Evolutionary conservation across 30 jellyfish, hydroid and myxozoan species (phyloP).

Genomic region (Turritopsis dohrnii): DNA sequence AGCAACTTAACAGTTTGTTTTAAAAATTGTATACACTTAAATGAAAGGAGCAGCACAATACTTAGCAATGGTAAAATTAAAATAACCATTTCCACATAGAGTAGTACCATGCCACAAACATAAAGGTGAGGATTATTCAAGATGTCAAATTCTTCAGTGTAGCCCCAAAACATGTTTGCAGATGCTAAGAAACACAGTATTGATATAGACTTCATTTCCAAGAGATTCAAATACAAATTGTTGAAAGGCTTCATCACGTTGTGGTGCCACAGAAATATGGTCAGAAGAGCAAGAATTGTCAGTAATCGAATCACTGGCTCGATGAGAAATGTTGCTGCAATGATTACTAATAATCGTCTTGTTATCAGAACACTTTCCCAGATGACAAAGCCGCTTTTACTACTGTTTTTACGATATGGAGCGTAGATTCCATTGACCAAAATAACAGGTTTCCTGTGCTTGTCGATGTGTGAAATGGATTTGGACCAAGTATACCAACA

Average conservation of each 20-base stretch:
- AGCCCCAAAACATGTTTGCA: not conserved
- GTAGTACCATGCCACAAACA: not conserved
- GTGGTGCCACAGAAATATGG: not conserved
- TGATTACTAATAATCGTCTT: not conserved
- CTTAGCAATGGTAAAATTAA: not conserved
- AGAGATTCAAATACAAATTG: not conserved
- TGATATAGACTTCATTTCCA: not conserved
- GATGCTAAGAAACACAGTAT: not conserved
- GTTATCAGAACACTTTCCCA: not conserved
- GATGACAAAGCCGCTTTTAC: not conserved
- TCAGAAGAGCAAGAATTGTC: not conserved
- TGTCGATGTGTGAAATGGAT: not conserved
- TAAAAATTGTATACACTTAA: not conserved
- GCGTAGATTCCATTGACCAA: not conserved
- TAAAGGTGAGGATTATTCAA: not conserved
- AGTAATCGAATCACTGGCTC: not conserved
- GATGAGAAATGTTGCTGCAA: not conserved
- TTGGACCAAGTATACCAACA: not conserved
- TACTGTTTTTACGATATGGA: not conserved
- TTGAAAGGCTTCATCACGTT: not conserved
- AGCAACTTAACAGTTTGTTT: not conserved
- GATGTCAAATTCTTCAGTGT: not conserved
- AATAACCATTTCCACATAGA: not conserved
- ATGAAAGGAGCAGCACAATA: not conserved
- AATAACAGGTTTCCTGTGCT: not conserved